phyloP scores from a whole-genome alignment of 1,140 invertebrate species.

The Sweltsa coloradensis region DNA sequence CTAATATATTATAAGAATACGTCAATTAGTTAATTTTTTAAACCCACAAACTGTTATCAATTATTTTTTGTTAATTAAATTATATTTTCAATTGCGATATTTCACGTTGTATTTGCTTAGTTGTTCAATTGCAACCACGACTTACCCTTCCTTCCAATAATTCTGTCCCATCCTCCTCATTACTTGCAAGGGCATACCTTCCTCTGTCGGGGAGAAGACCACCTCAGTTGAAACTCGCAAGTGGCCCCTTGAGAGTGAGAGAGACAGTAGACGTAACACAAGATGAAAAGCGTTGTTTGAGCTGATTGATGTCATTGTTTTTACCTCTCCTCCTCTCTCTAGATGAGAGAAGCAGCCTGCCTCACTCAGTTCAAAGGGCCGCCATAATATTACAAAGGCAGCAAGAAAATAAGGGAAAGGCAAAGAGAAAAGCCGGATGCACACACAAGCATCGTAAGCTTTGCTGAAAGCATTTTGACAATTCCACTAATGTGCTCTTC shows the following conservation, averaged over 20 bases:
- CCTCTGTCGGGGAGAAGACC: too few species aligned
- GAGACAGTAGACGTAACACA: conserved; percentile 1
- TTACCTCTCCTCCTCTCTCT: conserved; percentile 2
- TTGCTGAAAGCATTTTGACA: conserved; percentile 5
- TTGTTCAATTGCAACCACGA: too few species aligned
- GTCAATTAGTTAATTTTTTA: too few species aligned
- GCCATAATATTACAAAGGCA: neutral
- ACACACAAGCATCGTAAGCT: neutral
- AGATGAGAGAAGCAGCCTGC: neutral
- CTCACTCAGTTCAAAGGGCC: conserved; percentile 1
- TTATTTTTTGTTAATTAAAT: too few species aligned
- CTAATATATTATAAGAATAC: too few species aligned
- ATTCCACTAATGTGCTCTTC: conserved; percentile 6
- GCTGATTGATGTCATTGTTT: conserved; percentile 8
- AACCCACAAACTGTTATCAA: too few species aligned
- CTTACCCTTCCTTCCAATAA: too few species aligned
- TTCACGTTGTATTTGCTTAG: too few species aligned
- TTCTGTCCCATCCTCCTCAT: too few species aligned
- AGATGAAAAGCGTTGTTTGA: conserved; percentile 3
- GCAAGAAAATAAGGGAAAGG: neutral
- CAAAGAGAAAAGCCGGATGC: neutral
- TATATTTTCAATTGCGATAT: too few species aligned
- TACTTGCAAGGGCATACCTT: too few species aligned
- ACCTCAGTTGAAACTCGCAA: too few species aligned
- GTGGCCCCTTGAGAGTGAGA: neutral